phyloP scores from a whole-genome alignment of 1,140 invertebrate species.

The Tetragnatha versicolor region DNA sequence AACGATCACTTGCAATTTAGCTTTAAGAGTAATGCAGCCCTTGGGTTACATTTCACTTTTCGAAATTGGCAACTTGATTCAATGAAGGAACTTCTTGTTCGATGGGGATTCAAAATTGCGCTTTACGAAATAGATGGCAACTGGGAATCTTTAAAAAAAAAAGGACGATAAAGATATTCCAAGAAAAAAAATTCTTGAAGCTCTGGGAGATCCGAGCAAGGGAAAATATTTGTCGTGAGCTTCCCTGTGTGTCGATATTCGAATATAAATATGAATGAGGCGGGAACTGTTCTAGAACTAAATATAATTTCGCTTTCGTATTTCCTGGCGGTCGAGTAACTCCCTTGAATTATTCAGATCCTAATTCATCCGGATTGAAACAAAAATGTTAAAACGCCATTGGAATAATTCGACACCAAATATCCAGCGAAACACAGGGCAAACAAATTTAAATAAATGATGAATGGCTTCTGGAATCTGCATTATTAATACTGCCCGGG shows the following conservation, averaged over 20 bases:
- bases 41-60: too few species aligned
- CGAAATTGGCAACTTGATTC: too few species aligned
- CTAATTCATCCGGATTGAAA: slow-evolving; percentile 12
- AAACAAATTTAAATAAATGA: slow-evolving; percentile 31
- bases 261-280: slow-evolving; percentile 25
- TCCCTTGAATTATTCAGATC: slow-evolving; percentile 20
- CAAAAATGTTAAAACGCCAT: slow-evolving; percentile 30
- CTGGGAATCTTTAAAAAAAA: too few species aligned
- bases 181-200: too few species aligned
- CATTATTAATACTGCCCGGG: slow-evolving; percentile 29
- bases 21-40: too few species aligned
- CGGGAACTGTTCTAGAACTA: not conserved
- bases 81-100: too few species aligned
- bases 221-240: not conserved
- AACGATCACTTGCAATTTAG: too few species aligned
- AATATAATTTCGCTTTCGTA: slow-evolving; percentile 1
- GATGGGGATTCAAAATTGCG: too few species aligned
- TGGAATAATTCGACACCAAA: slow-evolving; percentile 22
- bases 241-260: not conserved
- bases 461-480: slow-evolving; percentile 22
- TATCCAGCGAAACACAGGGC: not conserved
- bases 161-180: too few species aligned
- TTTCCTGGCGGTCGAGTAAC: not conserved
- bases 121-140: too few species aligned
- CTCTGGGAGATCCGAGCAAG: too few species aligned